phyloP scores from a whole-genome alignment of 2,888 invertebrate genomes.

The Eretmocerus hayati region DNA sequence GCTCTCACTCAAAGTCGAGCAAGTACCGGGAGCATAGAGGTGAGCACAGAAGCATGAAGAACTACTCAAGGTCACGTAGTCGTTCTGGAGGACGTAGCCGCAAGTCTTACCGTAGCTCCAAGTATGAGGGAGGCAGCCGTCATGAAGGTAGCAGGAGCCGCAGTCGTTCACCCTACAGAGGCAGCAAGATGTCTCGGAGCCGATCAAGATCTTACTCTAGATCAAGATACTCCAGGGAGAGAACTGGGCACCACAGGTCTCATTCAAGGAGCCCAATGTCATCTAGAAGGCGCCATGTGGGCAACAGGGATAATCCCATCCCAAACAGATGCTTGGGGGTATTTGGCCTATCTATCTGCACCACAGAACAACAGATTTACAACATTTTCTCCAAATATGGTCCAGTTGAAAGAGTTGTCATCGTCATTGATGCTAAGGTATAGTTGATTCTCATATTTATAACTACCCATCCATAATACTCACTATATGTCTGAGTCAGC shows the following conservation, averaged over 20 bases:
- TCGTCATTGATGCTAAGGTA: slow-evolving; percentile 94
- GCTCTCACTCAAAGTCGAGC: slow-evolving; percentile 44
- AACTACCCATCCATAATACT: too few relatives aligned
- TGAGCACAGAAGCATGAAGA: slow-evolving; percentile 39
- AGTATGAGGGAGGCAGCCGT: slow-evolving; percentile 30
- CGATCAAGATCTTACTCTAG: slow-evolving; percentile 54
- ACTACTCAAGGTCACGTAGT: slow-evolving; percentile 45
- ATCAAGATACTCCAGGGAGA: slow-evolving; percentile 52
- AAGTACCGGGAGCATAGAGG: slow-evolving; percentile 41
- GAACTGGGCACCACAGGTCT: slow-evolving; percentile 52
- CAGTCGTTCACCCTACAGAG: slow-evolving; percentile 58
- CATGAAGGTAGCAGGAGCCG: slow-evolving; percentile 46
- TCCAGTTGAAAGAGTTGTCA: slow-evolving; percentile 83
- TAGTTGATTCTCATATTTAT: too few relatives aligned
- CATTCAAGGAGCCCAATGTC: slow-evolving; percentile 79
- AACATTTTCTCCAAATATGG: slow-evolving; percentile 91
- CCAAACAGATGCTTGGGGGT: slow-evolving; percentile 88
- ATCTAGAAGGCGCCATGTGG: slow-evolving; percentile 67
- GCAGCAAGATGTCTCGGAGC: slow-evolving; percentile 60
- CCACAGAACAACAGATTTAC: slow-evolving; percentile 84
- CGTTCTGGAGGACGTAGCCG: slow-evolving; percentile 45
- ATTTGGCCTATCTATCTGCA: slow-evolving; percentile 89
- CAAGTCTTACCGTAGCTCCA: slow-evolving; percentile 39
- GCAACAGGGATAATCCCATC: slow-evolving; percentile 79
- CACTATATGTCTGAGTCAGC: too few relatives aligned